Evolutionary conservation across 1,140 invertebrate species (phyloP).

Genomic region (Phocides pigmalion): DNA sequence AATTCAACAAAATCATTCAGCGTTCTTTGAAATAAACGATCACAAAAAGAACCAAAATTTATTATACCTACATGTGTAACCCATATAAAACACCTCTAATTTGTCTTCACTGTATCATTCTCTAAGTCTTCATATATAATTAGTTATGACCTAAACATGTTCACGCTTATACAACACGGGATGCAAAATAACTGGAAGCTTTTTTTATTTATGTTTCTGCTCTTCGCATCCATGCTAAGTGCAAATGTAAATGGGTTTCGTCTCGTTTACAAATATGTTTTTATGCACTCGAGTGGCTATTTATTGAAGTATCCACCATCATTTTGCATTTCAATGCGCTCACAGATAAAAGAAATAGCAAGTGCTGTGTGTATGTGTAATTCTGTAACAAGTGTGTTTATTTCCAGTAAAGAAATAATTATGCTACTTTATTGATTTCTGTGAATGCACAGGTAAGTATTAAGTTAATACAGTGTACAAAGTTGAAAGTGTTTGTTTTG

Average conservation of each 20-base stretch:
- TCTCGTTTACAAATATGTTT: conserved; percentile 73
- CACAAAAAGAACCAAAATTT: no score
- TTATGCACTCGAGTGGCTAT: conserved; percentile 63
- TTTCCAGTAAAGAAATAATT: neutral
- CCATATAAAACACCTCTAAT: no score
- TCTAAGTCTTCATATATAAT: no score
- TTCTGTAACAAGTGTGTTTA: conserved; percentile 3
- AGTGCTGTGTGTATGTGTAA: conserved; percentile 7
- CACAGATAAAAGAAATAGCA: conserved; percentile 6
- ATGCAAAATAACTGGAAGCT: conserved; percentile 48
- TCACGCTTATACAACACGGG: conserved; percentile 41
- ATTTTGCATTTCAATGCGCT: conserved; percentile 47
- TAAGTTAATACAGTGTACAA: neutral
- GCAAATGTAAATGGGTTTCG: conserved; percentile 70
- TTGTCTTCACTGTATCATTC: no score
- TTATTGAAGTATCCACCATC: conserved; percentile 56
- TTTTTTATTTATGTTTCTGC: conserved; percentile 65
- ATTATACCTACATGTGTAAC: no score
- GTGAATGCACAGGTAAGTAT: neutral
- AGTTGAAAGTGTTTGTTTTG: neutral
- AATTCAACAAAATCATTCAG: no score
- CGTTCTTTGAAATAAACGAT: no score
- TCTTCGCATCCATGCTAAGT: conserved; percentile 62
- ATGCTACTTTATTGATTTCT: neutral
- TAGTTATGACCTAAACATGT: no score